Conservation (phyloP, 1,140 invertebrate species). For the Patella vulgata region DNA sequence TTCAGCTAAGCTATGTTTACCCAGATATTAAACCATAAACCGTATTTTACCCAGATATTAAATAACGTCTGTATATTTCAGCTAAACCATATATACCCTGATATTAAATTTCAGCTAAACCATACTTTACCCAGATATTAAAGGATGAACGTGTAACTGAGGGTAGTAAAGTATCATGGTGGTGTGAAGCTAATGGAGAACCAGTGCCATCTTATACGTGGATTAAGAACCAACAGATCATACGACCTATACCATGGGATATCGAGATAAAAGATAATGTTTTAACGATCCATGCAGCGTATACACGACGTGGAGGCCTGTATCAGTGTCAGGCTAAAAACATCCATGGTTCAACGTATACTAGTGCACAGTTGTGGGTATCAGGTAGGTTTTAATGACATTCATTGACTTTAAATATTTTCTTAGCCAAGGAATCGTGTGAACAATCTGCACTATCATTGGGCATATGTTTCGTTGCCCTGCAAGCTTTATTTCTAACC, state of each 20-base stretch:
- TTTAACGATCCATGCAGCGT: slow-evolving; percentile 34
- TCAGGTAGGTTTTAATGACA: slow-evolving; percentile 53
- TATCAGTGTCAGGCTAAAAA: slow-evolving; percentile 94
- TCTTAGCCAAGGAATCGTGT: too few species aligned
- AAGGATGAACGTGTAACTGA: slow-evolving; percentile 89
- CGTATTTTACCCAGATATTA: too few species aligned
- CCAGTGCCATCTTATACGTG: slow-evolving; percentile 92
- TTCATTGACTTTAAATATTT: too few species aligned
- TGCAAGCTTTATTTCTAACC: too few species aligned
- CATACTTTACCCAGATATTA: slow-evolving; percentile 92
- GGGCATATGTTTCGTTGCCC: too few species aligned
- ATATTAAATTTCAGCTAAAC: slow-evolving; percentile 81
- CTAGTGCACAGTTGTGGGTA: slow-evolving; percentile 89
- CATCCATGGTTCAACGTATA: slow-evolving; percentile 86
- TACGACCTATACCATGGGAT: slow-evolving; percentile 70
- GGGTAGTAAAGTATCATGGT: slow-evolving; percentile 83
- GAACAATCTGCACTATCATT: too few species aligned
- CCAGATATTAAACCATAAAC: too few species aligned
- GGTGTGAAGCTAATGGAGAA: slow-evolving; percentile 94
- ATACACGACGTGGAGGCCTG: slow-evolving; percentile 82
- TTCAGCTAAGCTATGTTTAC: too few species aligned
- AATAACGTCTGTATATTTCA: too few species aligned
- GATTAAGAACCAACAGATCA: slow-evolving; percentile 78
- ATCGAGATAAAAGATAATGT: slow-evolving; percentile 46
- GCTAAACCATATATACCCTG: too few species aligned